These are phyloP conservation scores for Athalia cordata DNA, from an alignment of 2,888 invertebrate genomes.

Conservation along the genomic window DNA sequence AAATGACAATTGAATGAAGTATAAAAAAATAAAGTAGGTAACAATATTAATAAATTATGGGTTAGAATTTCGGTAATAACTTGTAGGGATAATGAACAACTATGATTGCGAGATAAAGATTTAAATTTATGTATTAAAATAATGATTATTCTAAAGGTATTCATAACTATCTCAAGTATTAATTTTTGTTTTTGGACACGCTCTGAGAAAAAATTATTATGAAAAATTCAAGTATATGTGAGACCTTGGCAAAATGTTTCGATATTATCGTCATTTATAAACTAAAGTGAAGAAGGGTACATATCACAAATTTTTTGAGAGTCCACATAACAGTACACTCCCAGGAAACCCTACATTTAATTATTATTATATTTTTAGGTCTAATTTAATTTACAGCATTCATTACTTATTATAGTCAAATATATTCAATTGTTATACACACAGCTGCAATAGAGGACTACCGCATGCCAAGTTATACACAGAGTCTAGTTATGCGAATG, in stretches of 20 bases:
- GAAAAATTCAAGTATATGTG: neutral
- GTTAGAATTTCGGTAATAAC: slow-evolving; percentile 28
- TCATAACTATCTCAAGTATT: slow-evolving; percentile 8
- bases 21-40: slow-evolving; percentile 36
- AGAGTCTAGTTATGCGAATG: neutral
- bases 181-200: neutral
- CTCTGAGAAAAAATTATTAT: slow-evolving; percentile 1
- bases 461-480: slow-evolving; percentile 15
- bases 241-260: slow-evolving; percentile 32
- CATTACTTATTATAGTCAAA: slow-evolving; percentile 21
- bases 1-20: slow-evolving; percentile 31
- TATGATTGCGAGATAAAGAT: slow-evolving; percentile 29
- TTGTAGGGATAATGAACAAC: slow-evolving; percentile 18
- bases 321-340: slow-evolving; percentile 12
- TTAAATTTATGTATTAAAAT: slow-evolving; percentile 35
- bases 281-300: slow-evolving; percentile 32
- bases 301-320: slow-evolving; percentile 41
- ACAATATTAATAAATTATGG: slow-evolving; percentile 34
- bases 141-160: slow-evolving; percentile 32
- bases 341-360: slow-evolving; percentile 28
- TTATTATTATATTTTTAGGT: slow-evolving; percentile 15
- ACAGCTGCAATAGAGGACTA: slow-evolving; percentile 9
- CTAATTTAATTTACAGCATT: slow-evolving; percentile 42
- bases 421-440: slow-evolving; percentile 2
- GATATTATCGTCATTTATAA: slow-evolving; percentile 9